These are phyloP conservation scores for Achlya flavicornis DNA, from an alignment of 2,888 invertebrate species.

Conservation along the genomic window DNA sequence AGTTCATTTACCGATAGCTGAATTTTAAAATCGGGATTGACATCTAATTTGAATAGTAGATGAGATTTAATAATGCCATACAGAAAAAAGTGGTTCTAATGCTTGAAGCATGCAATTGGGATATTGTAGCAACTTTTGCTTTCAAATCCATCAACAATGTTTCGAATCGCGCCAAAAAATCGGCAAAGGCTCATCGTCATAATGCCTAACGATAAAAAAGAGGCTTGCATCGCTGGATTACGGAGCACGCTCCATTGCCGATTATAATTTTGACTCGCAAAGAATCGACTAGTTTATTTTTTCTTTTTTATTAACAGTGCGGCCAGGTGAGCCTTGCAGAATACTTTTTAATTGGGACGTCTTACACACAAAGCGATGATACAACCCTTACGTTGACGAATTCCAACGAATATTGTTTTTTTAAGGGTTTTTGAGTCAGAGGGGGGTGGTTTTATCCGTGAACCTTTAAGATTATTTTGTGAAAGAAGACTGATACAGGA, in stretches of 20 bases:
- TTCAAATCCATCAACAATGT: not conserved
- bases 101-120: too few species aligned
- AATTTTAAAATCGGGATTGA: too few species aligned
- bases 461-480: too few species aligned
- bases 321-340: conserved; percentile 65
- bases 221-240: conserved; percentile 62
- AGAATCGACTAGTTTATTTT: conserved; percentile 24
- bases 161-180: not conserved
- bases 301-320: conserved; percentile 45
- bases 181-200: not conserved
- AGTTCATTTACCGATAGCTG: too few species aligned
- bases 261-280: conserved; percentile 60
- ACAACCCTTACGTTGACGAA: conserved; percentile 40
- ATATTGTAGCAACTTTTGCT: too few species aligned
- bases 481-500: too few species aligned
- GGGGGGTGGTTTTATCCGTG: too few species aligned
- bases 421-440: too few species aligned
- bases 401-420: not conserved
- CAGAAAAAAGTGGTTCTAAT: too few species aligned
- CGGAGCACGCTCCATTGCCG: conserved; percentile 73
- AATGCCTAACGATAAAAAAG: conserved; percentile 35
- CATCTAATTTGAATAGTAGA: too few species aligned
- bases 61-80: too few species aligned
- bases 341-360: conserved; percentile 74
- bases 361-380: conserved; percentile 25